phyloP scores from a whole-genome alignment of 2,797 vertebrate species.

The Gymnoscopelus microlampas region DNA sequence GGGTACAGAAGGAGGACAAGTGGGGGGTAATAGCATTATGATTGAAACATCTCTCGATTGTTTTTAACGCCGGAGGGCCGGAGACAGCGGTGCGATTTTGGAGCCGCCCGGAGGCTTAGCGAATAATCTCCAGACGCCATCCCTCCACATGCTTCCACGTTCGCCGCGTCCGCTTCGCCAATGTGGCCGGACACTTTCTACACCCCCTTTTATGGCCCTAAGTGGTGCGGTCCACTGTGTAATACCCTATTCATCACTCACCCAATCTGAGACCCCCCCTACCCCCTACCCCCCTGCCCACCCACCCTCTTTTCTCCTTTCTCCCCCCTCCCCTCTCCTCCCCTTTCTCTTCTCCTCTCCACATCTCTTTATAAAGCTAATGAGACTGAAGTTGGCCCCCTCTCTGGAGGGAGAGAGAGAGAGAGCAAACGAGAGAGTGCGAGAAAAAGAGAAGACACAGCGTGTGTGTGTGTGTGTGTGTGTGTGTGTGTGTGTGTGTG shows the following conservation, averaged over 20 bases:
- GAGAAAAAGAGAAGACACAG: constrained; percentile 54
- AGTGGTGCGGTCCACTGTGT: constrained; percentile 83
- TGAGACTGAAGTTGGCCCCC: constrained; percentile 83
- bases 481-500: constrained; percentile 34
- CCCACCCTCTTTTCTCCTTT: constrained; percentile 32
- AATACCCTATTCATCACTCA: constrained; percentile 83
- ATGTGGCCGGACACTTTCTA: constrained; percentile 42
- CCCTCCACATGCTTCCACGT: constrained; percentile 31
- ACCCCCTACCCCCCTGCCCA: not conserved
- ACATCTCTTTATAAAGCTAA: constrained; percentile 83
- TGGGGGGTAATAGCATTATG: not conserved
- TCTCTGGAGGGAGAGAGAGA: constrained; percentile 61
- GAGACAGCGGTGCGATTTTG: constrained; percentile 24
- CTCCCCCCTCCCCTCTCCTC: constrained; percentile 56
- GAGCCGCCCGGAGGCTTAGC: constrained; percentile 9
- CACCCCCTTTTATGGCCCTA: constrained; percentile 64
- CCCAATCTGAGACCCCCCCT: constrained; percentile 74
- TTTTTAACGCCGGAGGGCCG: constrained; percentile 30
- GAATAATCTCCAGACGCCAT: constrained; percentile 20
- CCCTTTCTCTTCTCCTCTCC: constrained; percentile 68
- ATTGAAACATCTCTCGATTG: constrained; percentile 13
- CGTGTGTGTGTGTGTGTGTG: constrained; percentile 13
- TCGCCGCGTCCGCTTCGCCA: constrained; percentile 49
- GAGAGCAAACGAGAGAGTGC: constrained; percentile 14
- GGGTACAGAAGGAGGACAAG: too few relatives aligned